These are phyloP conservation scores for Sycophila texana DNA, from an alignment of 2,888 invertebrate genomes.

Conservation along the genomic window DNA sequence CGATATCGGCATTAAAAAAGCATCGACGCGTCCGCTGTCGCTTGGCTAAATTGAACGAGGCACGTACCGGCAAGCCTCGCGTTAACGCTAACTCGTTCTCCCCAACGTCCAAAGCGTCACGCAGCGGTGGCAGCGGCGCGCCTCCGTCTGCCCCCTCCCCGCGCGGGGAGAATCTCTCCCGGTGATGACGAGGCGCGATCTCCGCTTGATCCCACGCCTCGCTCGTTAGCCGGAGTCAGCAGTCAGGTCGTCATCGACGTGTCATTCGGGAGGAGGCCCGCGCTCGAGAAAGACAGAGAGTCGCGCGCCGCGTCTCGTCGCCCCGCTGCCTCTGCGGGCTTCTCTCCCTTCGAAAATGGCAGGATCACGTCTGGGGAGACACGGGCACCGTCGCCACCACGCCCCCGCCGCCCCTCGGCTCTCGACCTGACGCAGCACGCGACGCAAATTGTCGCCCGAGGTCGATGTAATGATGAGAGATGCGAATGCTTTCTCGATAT, in stretches of 20 bases:
- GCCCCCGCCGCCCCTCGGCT: conserved; percentile 51
- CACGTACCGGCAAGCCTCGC: conserved; percentile 42
- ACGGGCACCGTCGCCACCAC: conserved; percentile 45
- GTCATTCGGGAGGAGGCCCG: conserved; percentile 68
- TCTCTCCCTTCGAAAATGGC: conserved; percentile 49
- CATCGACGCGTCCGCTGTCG: neutral
- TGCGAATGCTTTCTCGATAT: conserved; percentile 3
- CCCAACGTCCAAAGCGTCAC: conserved; percentile 43
- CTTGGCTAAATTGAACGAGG: conserved; percentile 39
- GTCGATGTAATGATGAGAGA: conserved; percentile 56
- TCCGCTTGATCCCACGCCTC: conserved; percentile 72
- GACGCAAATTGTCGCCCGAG: conserved; percentile 68
- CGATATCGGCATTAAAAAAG: neutral
- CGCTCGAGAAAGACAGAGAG: conserved; percentile 2
- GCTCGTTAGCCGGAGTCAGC: conserved; percentile 76
- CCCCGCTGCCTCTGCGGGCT: conserved; percentile 12
- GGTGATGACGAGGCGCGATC: conserved; percentile 75
- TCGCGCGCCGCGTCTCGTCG: neutral
- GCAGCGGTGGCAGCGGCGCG: conserved; percentile 34
- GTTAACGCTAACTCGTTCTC: conserved; percentile 41
- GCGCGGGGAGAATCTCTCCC: conserved; percentile 24
- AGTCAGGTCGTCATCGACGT: conserved; percentile 75
- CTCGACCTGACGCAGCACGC: conserved; percentile 69
- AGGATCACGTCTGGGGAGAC: conserved; percentile 56
- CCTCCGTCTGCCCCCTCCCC: conserved; percentile 5